Evolutionary conservation across 2,888 invertebrate genomes (phyloP), one percentile per base, ranked within the genome.

Genomic region (Imbricaverruca yamaguchii): DNA sequence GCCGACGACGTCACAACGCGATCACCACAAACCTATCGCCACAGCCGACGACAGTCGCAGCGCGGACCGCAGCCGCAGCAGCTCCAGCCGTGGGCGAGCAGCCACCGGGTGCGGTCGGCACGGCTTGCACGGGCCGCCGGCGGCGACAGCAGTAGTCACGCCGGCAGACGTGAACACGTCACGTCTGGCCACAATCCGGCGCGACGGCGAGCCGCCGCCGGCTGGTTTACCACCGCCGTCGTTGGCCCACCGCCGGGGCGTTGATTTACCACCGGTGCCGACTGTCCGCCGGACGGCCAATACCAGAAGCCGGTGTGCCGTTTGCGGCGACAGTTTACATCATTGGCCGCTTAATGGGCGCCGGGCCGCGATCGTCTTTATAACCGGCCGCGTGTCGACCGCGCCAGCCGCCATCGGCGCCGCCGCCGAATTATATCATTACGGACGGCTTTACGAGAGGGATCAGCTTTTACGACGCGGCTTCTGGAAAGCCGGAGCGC

Each of bases 381-480:
- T 67, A 67, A 23, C 11, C 23, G 65, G 65, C 65, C 23, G 23
- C 23, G 23, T 67, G 65, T 67, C 23, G 12, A 12, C 10, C 23
- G 6, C 23, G 65, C 39, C 23, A 1, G 65, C 7, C 65, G 9
- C 15, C 13, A 39, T 6, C 39, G 69, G 15, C 39, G 25, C 15
- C 69, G 9, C 69, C 8, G 39, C 69, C 69, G 39, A 39, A 39
- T 69, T 69, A 53, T 69, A 13, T 69, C 69, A 39, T 69, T 69
- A 69, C 69, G 39, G 7, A 15, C 69, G 69, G 39, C 15, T 15
- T 69, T 13, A 15, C 25, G 69, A 69, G 39, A 8, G 15, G 69
- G 69, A 69, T 69, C 39, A 69, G 18, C 69, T 9, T 69, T 69
- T 69, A 69, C 69, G 69, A 69, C 69, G 39, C 69, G 39, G 39